Evolutionary conservation across 2,113 vertebrate species (phyloP).

Genomic region (Craseonycteris thonglongyai): DNA sequence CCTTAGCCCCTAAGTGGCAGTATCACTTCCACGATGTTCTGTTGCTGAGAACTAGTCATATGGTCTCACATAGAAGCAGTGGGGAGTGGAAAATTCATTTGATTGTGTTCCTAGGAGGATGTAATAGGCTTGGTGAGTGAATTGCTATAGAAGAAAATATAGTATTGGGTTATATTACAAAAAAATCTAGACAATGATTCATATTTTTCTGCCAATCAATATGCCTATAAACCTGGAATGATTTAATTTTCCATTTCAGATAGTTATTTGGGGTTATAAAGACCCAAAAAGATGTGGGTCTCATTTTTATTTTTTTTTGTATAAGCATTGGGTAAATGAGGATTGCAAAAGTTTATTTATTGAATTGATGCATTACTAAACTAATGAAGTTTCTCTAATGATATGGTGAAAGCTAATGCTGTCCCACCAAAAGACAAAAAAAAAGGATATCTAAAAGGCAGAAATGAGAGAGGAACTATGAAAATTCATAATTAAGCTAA

Average conservation of each 20-base stretch:
- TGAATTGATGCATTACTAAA: neutral
- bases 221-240: neutral
- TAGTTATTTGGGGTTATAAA: neutral
- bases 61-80: neutral
- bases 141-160: neutral
- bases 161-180: neutral
- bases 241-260: conserved; percentile 29
- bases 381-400: neutral
- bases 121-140: neutral
- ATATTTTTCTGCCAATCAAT: neutral
- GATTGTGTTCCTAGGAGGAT: neutral
- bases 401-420: neutral
- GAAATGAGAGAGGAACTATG: neutral
- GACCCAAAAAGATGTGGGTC: neutral
- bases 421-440: neutral
- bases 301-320: neutral
- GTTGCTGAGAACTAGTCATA: neutral
- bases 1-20: too few relatives aligned
- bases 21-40: neutral
- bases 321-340: neutral
- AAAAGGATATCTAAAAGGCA: neutral
- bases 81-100: neutral
- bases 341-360: neutral
- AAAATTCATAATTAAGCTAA: neutral
- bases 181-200: neutral